These are phyloP conservation scores for Rhabdophis nuchalis DNA, from an alignment of 2,797 vertebrate genomes.

Conservation along the genomic window DNA sequence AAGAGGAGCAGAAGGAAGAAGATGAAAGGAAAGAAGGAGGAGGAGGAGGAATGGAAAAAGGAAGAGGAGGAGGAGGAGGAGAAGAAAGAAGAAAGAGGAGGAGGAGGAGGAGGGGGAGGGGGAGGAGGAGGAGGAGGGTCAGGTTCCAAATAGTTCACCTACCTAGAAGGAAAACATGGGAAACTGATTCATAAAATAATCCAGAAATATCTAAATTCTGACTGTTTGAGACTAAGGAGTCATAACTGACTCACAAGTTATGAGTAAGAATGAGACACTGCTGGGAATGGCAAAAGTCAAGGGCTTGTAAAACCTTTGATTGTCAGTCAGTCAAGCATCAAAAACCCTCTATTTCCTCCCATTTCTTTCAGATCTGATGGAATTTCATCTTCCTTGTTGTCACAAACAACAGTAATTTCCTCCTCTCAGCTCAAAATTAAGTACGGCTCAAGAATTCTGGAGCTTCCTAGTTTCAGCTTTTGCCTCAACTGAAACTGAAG, in stretches of 20 bases:
- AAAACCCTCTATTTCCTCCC: background rate
- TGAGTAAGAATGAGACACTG: background rate
- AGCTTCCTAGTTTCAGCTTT: background rate
- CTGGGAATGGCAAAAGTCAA: background rate
- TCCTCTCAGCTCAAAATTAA: background rate
- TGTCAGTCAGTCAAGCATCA: background rate
- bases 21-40: background rate
- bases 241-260: background rate
- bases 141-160: background rate
- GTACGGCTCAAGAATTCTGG: background rate
- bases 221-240: background rate
- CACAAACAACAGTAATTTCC: background rate
- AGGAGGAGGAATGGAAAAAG: background rate
- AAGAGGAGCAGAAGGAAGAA: too few relatives aligned
- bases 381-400: background rate
- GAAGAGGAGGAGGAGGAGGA: background rate
- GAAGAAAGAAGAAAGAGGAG: background rate
- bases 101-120: background rate
- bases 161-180: background rate
- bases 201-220: background rate
- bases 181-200: background rate
- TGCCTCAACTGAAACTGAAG: background rate
- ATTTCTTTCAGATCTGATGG: background rate
- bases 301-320: background rate
- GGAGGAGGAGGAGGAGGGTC: background rate